phyloP scores from a whole-genome alignment of 2,113 vertebrate genomes.

The Zapus hudsonius region DNA sequence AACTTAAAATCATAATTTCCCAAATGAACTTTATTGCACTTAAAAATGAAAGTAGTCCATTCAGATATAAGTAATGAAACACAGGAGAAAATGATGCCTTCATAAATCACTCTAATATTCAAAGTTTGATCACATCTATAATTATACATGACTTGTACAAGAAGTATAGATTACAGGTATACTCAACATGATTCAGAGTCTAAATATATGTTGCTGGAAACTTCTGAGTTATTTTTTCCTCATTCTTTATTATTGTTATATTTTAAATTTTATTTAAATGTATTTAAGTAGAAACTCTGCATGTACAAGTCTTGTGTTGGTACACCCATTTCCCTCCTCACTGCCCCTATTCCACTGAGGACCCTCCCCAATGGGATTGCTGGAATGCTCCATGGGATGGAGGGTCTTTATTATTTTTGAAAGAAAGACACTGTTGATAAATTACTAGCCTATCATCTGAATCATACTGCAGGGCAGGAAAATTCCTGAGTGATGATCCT shows the following conservation, averaged over 20 bases:
- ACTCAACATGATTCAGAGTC: neutral
- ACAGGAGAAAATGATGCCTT: neutral
- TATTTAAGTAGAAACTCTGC: too few relatives aligned
- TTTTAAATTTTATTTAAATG: too few relatives aligned
- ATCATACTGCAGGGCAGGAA: neutral
- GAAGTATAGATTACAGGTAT: neutral
- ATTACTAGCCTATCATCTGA: neutral
- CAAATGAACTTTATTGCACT: neutral
- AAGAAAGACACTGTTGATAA: neutral
- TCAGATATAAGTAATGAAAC: slow-evolving; percentile 1
- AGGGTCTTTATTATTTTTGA: neutral
- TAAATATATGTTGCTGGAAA: too few relatives aligned
- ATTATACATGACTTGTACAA: neutral
- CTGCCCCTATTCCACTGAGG: too few relatives aligned
- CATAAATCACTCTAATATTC: neutral
- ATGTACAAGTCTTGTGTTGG: too few relatives aligned
- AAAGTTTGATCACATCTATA: neutral
- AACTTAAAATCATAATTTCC: neutral
- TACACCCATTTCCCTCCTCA: too few relatives aligned
- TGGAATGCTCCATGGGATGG: too few relatives aligned
- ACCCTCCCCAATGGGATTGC: too few relatives aligned
- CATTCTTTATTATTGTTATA: too few relatives aligned
- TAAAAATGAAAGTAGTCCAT: neutral
- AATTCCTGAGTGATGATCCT: neutral
- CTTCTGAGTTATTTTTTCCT: too few relatives aligned